Conservation (phyloP, 2,797 vertebrate genomes). For the Pelochelys cantorii region DNA sequence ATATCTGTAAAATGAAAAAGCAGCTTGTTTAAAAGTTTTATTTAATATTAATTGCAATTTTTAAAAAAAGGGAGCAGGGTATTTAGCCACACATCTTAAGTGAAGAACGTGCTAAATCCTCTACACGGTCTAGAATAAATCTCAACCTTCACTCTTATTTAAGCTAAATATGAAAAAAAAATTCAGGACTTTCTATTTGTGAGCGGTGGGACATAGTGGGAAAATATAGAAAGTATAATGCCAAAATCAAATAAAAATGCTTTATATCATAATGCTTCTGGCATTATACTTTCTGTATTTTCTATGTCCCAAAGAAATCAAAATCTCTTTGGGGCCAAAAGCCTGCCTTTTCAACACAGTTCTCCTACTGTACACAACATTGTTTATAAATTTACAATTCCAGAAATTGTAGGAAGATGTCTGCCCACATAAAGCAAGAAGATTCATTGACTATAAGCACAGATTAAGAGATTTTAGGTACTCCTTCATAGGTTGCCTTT, state of each 20-base stretch:
- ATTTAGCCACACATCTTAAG: background rate
- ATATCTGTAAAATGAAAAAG: conserved; percentile 84
- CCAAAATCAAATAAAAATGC: too few species aligned
- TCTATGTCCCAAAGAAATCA: background rate
- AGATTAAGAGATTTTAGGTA: background rate
- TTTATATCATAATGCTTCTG: background rate
- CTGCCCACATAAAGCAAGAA: background rate
- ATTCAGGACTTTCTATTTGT: background rate
- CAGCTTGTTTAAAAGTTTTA: background rate
- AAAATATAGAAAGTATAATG: too few species aligned
- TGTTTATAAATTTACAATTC: background rate
- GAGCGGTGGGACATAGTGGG: background rate
- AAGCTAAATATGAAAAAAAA: background rate
- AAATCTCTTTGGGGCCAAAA: background rate
- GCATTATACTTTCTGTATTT: background rate
- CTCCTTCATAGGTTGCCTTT: background rate
- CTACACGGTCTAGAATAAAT: background rate
- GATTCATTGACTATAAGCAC: background rate
- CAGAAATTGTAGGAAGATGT: background rate
- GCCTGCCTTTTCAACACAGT: background rate
- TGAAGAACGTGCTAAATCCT: background rate
- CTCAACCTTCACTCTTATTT: background rate
- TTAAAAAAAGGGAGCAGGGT: background rate
- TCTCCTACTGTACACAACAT: background rate
- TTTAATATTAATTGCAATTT: background rate